phyloP scores from a whole-genome alignment of 2,113 vertebrate genomes.

The Felis catus region F.catus_Fca126_mat1.0 CM031412.1:18460001-18460500 shows the following conservation, averaged over 20 bases:
- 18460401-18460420: neutral
- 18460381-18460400: neutral
- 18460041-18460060: slow-evolving; percentile 7
- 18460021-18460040: slow-evolving; percentile 12
- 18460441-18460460: neutral
- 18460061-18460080: neutral
- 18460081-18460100: neutral
- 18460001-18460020: neutral
- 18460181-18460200: neutral
- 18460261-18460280: neutral
- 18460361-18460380: neutral
- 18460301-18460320: neutral
- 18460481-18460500: neutral
- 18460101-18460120: neutral
- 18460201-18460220: neutral
- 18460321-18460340: neutral
- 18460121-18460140: slow-evolving; percentile 11
- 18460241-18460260: neutral
- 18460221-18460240: neutral
- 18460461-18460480: neutral
- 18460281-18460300: neutral
- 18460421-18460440: neutral
- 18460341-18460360: neutral
- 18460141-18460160: neutral
- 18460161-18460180: neutral